These are phyloP conservation scores for Hyla sarda DNA, from an alignment of 2,113 vertebrate species.

Conservation along the genomic window DNA sequence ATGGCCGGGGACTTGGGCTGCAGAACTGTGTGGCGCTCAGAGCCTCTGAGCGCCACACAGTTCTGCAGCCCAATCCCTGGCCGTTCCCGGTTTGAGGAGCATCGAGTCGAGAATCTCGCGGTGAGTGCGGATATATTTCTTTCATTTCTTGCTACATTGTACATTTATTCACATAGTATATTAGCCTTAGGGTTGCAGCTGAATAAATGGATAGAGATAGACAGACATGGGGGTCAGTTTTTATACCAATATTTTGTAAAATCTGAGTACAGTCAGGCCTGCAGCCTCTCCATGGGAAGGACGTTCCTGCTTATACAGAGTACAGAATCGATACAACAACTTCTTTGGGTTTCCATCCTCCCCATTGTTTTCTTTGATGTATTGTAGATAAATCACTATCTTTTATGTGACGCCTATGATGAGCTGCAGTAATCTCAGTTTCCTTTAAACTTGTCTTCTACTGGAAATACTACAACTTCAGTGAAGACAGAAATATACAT, in stretches of 20 bases:
- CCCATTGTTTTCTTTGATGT: slow-evolving; percentile 14
- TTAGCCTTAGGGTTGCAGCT: too few species aligned
- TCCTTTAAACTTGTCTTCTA: not conserved
- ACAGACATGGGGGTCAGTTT: not conserved
- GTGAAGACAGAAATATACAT: not conserved
- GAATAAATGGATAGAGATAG: not conserved
- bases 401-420: not conserved
- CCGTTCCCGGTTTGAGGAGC: too few species aligned
- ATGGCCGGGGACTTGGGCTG: too few species aligned
- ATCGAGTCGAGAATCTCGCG: too few species aligned
- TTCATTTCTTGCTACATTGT: too few species aligned
- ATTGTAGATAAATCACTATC: not conserved
- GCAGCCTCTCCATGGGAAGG: not conserved
- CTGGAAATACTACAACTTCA: not conserved
- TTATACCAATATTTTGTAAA: not conserved
- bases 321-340: not conserved
- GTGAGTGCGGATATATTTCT: too few species aligned
- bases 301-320: not conserved
- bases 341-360: not conserved
- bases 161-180: too few species aligned
- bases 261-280: not conserved
- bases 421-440: not conserved
- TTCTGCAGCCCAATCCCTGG: too few species aligned
- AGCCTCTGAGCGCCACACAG: too few species aligned
- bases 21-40: too few species aligned